A percentile compares a stretch with the other conserved stretches of the same genome.
These are phyloP conservation scores for Lates calcarifer DNA, from an alignment of 2,113 vertebrate species.

Conservation along the genomic window DNA sequence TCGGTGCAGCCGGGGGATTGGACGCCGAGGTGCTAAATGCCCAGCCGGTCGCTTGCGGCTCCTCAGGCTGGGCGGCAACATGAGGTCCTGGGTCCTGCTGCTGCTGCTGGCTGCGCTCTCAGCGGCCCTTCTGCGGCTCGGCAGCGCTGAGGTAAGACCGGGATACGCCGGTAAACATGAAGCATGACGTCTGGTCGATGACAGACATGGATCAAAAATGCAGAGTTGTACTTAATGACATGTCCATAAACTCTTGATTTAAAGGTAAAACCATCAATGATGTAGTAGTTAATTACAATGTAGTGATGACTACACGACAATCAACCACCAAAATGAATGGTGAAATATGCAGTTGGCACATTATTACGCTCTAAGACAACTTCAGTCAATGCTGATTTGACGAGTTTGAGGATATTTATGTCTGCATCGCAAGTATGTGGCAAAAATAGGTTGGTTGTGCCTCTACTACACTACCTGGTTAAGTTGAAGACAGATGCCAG, in stretches of 20 bases:
- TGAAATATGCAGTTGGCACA: not conserved
- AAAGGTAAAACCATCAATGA: not conserved
- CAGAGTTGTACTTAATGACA: not conserved
- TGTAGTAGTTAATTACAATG: not conserved
- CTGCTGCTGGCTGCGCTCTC: constrained; percentile 78
- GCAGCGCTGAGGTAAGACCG: constrained; percentile 82
- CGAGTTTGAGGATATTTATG: not conserved
- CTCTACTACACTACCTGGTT: not conserved
- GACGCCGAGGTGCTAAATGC: constrained; percentile 79
- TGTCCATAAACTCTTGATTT: not conserved
- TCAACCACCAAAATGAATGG: not conserved
- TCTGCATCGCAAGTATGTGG: not conserved
- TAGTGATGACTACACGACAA: not conserved
- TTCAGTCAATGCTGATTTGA: not conserved
- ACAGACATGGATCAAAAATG: not conserved
- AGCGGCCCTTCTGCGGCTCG: constrained; percentile 72
- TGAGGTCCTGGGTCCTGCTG: constrained; percentile 84
- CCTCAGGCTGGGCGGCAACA: constrained; percentile 84
- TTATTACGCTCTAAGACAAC: not conserved
- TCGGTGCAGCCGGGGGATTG: constrained; percentile 67
- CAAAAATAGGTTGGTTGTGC: not conserved
- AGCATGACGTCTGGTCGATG: constrained; percentile 27
- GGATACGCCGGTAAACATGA: not conserved
- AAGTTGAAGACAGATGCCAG: not conserved
- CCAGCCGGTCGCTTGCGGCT: constrained; percentile 80